Percentiles rank a stretch among this genome's conserved stretches.
These are phyloP conservation scores for Noctua janthina DNA, from an alignment of 2,888 invertebrate species.

Conservation along the genomic window DNA sequence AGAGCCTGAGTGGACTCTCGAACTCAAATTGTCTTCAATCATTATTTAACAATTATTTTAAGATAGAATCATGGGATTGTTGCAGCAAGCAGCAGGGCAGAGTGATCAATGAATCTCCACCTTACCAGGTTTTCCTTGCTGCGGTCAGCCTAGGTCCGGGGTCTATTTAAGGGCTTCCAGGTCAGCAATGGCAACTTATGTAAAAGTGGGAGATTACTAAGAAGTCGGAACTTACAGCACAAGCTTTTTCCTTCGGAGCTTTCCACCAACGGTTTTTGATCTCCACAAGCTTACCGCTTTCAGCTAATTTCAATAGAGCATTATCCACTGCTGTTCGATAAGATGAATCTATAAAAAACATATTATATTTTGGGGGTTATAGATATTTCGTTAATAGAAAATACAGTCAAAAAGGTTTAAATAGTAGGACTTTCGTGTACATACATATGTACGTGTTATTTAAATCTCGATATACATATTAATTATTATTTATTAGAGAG, in stretches of 20 bases:
- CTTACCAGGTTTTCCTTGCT: neutral
- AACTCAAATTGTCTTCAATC: neutral
- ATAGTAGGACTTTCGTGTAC: neutral
- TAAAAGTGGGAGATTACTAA: neutral
- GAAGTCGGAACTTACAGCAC: constrained; percentile 84
- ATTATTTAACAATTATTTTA: neutral
- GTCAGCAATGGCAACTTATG: neutral
- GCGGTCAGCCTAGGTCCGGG: neutral
- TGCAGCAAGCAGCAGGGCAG: neutral
- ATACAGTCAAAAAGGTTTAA: neutral
- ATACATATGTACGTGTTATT: neutral
- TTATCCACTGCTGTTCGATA: constrained; percentile 95
- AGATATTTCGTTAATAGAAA: neutral
- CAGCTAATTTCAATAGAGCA: constrained; percentile 97
- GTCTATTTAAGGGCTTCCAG: neutral
- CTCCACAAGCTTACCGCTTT: constrained; percentile 94
- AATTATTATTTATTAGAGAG: too few relatives aligned
- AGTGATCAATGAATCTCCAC: neutral
- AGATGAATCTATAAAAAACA: constrained; percentile 90
- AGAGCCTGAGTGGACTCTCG: too few relatives aligned
- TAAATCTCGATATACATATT: neutral
- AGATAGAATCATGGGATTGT: neutral
- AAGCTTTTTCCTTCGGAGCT: constrained; percentile 91
- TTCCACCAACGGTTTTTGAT: constrained; percentile 98
- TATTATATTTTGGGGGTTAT: neutral